Evolutionary conservation across 2,888 invertebrate species (phyloP).

Genomic region (Apamea crenata): DNA sequence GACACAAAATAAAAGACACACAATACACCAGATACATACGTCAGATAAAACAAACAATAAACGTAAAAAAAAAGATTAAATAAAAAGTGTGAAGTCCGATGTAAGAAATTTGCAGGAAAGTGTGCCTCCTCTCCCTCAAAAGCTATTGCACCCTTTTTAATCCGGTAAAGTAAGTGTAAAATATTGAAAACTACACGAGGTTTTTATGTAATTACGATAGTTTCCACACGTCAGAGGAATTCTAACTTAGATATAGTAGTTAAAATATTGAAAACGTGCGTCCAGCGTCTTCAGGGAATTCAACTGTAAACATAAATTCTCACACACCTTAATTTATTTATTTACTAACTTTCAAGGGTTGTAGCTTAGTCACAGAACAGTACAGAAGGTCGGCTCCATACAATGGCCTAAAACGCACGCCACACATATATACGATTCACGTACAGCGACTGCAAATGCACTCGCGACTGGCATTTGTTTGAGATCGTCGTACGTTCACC

Average conservation of each 20-base stretch:
- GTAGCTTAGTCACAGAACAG: constrained; percentile 30
- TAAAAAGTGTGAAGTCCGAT: no score
- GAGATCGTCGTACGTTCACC: background rate
- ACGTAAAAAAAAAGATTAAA: no score
- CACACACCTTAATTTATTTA: constrained; percentile 70
- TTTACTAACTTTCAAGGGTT: constrained; percentile 67
- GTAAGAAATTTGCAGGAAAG: no score
- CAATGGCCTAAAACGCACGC: background rate
- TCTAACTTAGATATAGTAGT: constrained; percentile 22
- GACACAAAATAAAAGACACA: no score
- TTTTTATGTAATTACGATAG: constrained; percentile 9
- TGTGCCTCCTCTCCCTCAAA: no score
- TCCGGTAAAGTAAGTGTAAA: background rate
- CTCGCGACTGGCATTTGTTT: background rate
- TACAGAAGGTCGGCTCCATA: constrained; percentile 10
- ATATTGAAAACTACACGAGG: background rate
- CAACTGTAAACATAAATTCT: constrained; percentile 70
- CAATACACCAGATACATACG: no score
- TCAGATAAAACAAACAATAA: no score
- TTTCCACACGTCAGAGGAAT: constrained; percentile 18
- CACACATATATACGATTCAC: background rate
- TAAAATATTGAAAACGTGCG: constrained; percentile 59
- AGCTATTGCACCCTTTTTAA: background rate
- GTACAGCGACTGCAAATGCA: background rate
- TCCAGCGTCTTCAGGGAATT: constrained; percentile 56